Base-by-base conservation (phyloP, 2,113 vertebrate genomes). In the Anser cygnoides region DNA sequence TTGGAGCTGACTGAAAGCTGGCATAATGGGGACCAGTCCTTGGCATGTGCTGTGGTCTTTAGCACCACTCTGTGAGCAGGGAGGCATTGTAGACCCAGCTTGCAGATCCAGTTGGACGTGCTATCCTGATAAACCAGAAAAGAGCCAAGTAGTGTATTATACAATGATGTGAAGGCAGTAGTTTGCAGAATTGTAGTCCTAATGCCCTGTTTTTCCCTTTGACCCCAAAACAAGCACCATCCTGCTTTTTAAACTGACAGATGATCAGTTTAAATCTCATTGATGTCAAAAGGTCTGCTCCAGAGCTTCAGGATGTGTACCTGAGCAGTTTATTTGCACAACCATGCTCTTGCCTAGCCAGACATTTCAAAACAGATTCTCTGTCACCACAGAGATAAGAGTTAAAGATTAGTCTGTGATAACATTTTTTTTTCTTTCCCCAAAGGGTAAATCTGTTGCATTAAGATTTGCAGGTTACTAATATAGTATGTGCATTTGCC, bases 71-170 rank as follows among this genome's bases (percentile, higher is more conserved):
- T 0, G 15, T 57, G 63, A 67, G 83, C 83, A 78, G 55, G 39
- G 63, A 20, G 58, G 33, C 37, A 6, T 29, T 59, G 58, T 35
- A 61, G 49, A 22, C 18, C 67, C 43, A n/a, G 41, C 68, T 77
- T 75, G 2, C 8, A 58, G 77, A 46, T 55, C 50, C 88, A 81
- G 63, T 37, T 73, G 71, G 58, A n/a, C 37, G 8, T 6, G 4
- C 68, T 9, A 2, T 41, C 71, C 55, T 0, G 0, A 9, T 78
- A 22, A 54, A 81, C 74, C 62, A 41, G 50, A 62, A 79, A 23
- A 26, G 1, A 5, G 5, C 55, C 58, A 58, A 41, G 57, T 52
- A 0, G 0, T 23, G 44, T 35, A 18, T 71, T 5, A 26, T 13
- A 29, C 0, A 4, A 9, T 23, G 20, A 14, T 0, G 0, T 41